Evolutionary conservation across 2,888 invertebrate species (phyloP), one percentile per base, ranked within the genome.

Genomic region (Thera obeliscata): DNA sequence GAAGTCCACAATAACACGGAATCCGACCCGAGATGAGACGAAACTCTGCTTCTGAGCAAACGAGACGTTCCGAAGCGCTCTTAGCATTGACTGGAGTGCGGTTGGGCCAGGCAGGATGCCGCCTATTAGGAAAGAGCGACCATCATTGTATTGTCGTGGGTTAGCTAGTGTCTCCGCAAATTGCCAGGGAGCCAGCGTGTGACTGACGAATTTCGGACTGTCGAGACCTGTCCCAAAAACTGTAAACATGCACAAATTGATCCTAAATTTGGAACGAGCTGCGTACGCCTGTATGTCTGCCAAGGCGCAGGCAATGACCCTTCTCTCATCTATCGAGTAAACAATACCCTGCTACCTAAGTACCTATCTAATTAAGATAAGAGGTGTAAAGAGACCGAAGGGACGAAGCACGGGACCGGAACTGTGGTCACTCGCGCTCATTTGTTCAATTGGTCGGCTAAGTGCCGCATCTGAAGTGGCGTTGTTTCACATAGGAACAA

Each of bases 81-180:
- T 87, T 86, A 87, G 85, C 89, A 87, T 87, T 89, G 91, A 93
- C 91, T 92, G 91, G 89, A 86, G 87, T 85, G 89, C 88, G 89
- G 86, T 83, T 85, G 84, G 81, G 76, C 75, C 82, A 82, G 75
- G 84, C 93, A 93, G 93, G 93, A 93, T 92, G 90, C 83, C 81
- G 73, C 75, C 91, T 87, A 92, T 93, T 93, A 92, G 87, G 87
- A 87, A 89, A 87, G 88, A 89, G 87, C 90, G 87, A 78, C 89
- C 90, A 91, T 93, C 91, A 92, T 90, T 89, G 90, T 90, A 92
- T 93, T 93, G 93, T 91, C 89, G 91, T 87, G 89, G 89, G 90
- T 85, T 89, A 87, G 85, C 86, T 84, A 82, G 87, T 86, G 84
- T 89, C 89, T 90, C 86, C 81, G 87, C 80, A 85, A 84, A 87